These are phyloP conservation scores for Sialia sialis DNA, from an alignment of 2,113 vertebrate genomes.

Conservation along the genomic window DNA sequence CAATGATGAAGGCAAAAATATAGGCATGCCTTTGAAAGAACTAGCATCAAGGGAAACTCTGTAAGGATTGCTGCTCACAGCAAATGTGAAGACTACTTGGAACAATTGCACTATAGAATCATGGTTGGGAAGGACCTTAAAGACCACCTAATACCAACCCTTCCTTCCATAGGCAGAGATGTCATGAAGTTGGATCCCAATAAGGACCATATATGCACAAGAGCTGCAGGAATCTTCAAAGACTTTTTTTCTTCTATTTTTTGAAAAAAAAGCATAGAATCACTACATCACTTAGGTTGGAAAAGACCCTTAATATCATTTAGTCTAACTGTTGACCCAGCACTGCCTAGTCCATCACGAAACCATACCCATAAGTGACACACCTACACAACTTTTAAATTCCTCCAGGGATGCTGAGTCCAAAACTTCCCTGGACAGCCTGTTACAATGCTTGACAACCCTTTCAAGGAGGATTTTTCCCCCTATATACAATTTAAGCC, in stretches of 20 bases:
- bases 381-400: background rate
- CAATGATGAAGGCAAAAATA: background rate
- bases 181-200: background rate
- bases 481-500: background rate
- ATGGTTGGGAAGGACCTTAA: background rate
- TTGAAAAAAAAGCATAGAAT: background rate
- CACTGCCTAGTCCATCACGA: background rate
- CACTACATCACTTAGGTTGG: background rate
- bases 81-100: background rate
- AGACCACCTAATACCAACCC: no score
- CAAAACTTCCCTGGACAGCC: background rate
- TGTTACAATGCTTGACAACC: background rate
- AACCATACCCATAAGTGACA: background rate
- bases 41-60: background rate
- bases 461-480: background rate
- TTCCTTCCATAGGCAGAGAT: background rate
- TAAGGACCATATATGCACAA: background rate
- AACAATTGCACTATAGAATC: background rate
- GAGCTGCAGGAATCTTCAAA: background rate
- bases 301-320: background rate
- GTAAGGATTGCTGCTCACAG: background rate
- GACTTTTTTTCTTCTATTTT: background rate
- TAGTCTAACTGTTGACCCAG: background rate
- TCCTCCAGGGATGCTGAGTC: fast-evolving
- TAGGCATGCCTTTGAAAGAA: background rate